A percentile compares a stretch with the other conserved stretches of the same genome.
phyloP scores from a whole-genome alignment of 2,888 invertebrate genomes.

The Orthosia gracilis region DNA sequence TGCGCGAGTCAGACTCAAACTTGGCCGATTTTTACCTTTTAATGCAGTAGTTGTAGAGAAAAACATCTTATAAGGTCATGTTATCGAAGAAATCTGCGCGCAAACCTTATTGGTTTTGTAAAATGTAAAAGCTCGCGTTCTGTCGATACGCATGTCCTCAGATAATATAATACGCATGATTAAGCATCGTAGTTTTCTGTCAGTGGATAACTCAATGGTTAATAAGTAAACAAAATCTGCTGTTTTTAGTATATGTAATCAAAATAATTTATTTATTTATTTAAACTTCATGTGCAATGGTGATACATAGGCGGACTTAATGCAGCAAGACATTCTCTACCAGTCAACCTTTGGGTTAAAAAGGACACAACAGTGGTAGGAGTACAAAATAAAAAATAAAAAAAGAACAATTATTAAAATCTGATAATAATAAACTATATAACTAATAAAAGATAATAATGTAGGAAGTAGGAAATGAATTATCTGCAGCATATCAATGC shows the following conservation, averaged over 20 bases:
- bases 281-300: too few relatives aligned
- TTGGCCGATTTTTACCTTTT: not conserved
- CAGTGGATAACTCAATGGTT: conserved; percentile 3
- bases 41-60: not conserved
- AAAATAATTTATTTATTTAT: too few relatives aligned
- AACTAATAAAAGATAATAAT: too few relatives aligned
- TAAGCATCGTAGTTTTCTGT: not conserved
- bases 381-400: too few relatives aligned
- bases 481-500: not conserved
- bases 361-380: too few relatives aligned
- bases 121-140: conserved; percentile 1
- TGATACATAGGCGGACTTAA: too few relatives aligned
- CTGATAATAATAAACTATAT: too few relatives aligned
- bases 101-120: not conserved
- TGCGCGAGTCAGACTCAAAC: too few relatives aligned
- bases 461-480: conserved; percentile 11
- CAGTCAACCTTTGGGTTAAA: too few relatives aligned
- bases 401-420: too few relatives aligned
- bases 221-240: not conserved
- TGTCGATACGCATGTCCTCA: conserved; percentile 2
- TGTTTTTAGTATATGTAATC: not conserved
- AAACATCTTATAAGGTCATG: not conserved
- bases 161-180: conserved; percentile 10
- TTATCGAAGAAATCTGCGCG: not conserved
- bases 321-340: too few relatives aligned